A percentile compares a stretch with the other conserved stretches of the same genome.
Evolutionary conservation across 2,113 vertebrate genomes (phyloP).

Genomic region (Boleophthalmus pectinirostris): DNA sequence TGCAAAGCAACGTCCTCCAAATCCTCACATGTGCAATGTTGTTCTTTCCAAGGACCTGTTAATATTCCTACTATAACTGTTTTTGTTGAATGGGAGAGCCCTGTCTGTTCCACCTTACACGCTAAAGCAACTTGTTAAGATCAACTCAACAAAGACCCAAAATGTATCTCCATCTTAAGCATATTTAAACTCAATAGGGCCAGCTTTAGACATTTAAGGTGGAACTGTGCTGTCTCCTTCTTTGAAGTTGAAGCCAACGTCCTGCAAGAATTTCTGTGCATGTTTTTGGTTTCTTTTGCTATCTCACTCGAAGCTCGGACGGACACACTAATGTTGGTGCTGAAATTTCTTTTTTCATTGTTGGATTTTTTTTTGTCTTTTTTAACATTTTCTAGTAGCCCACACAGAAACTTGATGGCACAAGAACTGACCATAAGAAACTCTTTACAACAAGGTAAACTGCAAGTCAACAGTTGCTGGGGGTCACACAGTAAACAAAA

Average conservation of each 20-base stretch:
- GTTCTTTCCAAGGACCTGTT: slow-evolving; percentile 48
- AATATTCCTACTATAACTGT: slow-evolving; percentile 29
- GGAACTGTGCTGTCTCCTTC: slow-evolving; percentile 51
- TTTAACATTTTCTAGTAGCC: slow-evolving; percentile 77
- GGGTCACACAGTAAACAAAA: slow-evolving; percentile 81
- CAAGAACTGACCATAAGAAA: slow-evolving; percentile 85
- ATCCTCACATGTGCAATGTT: slow-evolving; percentile 61
- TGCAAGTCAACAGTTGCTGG: slow-evolving; percentile 82
- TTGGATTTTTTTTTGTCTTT: slow-evolving; percentile 49
- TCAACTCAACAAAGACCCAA: slow-evolving; percentile 60
- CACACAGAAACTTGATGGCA: slow-evolving; percentile 85
- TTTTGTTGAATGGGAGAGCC: slow-evolving; percentile 43
- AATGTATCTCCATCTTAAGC: slow-evolving; percentile 43
- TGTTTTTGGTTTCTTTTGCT: slow-evolving; percentile 79
- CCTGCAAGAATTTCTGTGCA: slow-evolving; percentile 65
- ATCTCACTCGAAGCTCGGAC: slow-evolving; percentile 82
- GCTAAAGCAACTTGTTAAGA: slow-evolving; percentile 53
- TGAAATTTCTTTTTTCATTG: slow-evolving; percentile 69
- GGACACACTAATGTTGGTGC: slow-evolving; percentile 82
- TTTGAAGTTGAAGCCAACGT: slow-evolving; percentile 68
- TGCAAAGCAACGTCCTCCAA: slow-evolving; percentile 77
- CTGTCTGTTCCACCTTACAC: slow-evolving; percentile 42
- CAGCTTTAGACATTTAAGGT: slow-evolving; percentile 44
- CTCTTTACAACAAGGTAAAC: slow-evolving; percentile 85
- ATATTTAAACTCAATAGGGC: slow-evolving; percentile 40